A percentile compares a stretch with the other conserved stretches of the same genome.
Conservation (phyloP, 2,888 invertebrate genomes). For the Monopis laevigella region DNA sequence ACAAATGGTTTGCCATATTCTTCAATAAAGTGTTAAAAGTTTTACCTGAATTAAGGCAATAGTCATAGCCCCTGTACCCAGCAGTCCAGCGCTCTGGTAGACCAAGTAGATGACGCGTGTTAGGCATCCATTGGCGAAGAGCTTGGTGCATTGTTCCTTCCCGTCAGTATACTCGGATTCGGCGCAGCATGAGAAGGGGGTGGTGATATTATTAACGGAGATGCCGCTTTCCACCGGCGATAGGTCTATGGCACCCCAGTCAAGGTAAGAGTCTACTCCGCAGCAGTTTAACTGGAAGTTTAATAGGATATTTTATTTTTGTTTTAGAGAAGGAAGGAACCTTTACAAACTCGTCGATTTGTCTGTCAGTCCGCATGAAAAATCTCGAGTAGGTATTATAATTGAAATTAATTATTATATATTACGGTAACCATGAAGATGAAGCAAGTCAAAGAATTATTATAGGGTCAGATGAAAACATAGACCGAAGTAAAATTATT, state of each 20-base stretch:
- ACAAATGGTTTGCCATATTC: too few relatives aligned
- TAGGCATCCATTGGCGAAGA: slow-evolving; percentile 69
- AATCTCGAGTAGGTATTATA: too few relatives aligned
- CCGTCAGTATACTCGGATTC: slow-evolving; percentile 27
- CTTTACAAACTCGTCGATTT: too few relatives aligned
- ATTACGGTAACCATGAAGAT: too few relatives aligned
- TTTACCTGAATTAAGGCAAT: slow-evolving; percentile 80
- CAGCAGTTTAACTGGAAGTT: slow-evolving; percentile 78
- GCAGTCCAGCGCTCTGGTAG: slow-evolving; percentile 75
- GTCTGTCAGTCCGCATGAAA: too few relatives aligned
- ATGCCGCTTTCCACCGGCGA: slow-evolving; percentile 34
- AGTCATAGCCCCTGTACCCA: slow-evolving; percentile 81
- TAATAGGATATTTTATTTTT: too few relatives aligned
- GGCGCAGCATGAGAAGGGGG: slow-evolving; percentile 71
- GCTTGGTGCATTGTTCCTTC: slow-evolving; percentile 38
- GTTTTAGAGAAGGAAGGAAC: too few relatives aligned
- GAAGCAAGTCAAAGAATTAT: too few relatives aligned
- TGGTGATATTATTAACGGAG: slow-evolving; percentile 43
- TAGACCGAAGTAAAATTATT: too few relatives aligned
- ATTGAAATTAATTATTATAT: too few relatives aligned
- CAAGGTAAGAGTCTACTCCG: slow-evolving; percentile 69
- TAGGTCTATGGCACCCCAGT: slow-evolving; percentile 60
- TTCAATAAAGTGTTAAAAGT: background rate
- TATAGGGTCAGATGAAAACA: too few relatives aligned
- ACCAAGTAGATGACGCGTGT: slow-evolving; percentile 68